A percentile compares a stretch with the other conserved stretches of the same genome.
phyloP scores from a whole-genome alignment of 2,113 vertebrate genomes.

The Chloroceryle aenea region DNA sequence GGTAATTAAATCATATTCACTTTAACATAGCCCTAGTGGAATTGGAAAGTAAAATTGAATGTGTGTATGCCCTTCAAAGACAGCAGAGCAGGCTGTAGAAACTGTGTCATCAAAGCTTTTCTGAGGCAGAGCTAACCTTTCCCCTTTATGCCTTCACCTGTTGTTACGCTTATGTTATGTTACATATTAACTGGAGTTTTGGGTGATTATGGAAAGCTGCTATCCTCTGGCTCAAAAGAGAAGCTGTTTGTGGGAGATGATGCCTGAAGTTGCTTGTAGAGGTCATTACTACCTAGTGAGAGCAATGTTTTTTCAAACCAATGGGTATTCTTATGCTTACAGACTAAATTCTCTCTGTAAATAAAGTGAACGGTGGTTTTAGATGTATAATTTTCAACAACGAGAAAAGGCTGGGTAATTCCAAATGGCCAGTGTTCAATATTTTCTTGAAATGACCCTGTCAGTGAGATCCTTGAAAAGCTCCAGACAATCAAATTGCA shows the following conservation, averaged over 20 bases:
- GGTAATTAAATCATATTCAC: neutral
- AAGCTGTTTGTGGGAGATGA: neutral
- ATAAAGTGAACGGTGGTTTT: neutral
- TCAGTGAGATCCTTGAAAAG: neutral
- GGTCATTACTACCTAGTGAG: neutral
- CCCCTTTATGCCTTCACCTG: neutral
- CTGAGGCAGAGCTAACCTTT: neutral
- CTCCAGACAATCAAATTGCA: neutral
- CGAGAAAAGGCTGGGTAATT: neutral
- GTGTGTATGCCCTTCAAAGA: neutral
- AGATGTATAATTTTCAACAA: neutral
- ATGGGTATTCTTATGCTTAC: neutral
- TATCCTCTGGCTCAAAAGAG: neutral
- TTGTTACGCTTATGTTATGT: neutral
- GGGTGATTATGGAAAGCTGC: neutral
- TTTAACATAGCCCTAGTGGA: neutral
- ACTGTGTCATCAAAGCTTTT: neutral
- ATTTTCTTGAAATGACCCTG: neutral
- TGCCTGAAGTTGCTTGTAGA: neutral
- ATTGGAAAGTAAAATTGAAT: constrained; percentile 1
- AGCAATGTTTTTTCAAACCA: neutral
- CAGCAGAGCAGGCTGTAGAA: neutral
- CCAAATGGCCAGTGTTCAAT: neutral
- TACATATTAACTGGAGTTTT: constrained; percentile 6
- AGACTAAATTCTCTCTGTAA: neutral